phyloP scores from a whole-genome alignment of 2,113 vertebrate genomes.

The Limanda limanda region DNA sequence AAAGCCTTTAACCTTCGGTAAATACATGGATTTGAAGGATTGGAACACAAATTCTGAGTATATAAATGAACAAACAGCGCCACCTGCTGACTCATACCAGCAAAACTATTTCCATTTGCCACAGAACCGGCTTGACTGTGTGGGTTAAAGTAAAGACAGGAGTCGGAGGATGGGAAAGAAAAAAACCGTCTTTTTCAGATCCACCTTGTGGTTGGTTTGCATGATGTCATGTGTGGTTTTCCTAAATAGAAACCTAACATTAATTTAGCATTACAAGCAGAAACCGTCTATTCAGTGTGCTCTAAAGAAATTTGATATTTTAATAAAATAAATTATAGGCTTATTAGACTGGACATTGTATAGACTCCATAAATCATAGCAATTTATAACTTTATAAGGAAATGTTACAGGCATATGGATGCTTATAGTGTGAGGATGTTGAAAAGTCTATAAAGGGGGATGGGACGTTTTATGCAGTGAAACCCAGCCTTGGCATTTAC shows the following conservation, averaged over 20 bases:
- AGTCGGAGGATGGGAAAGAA: neutral
- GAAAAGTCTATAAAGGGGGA: neutral
- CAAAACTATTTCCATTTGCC: constrained; percentile 1
- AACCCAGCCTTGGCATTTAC: too few relatives aligned
- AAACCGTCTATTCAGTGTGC: constrained; percentile 11
- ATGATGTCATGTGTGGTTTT: constrained; percentile 55
- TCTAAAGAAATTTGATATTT: constrained; percentile 14
- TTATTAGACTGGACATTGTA: constrained; percentile 8
- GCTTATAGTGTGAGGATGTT: neutral
- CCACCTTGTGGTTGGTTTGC: constrained; percentile 33
- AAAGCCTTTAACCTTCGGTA: neutral
- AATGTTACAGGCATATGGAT: neutral
- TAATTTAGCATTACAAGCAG: constrained; percentile 45
- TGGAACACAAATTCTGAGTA: neutral
- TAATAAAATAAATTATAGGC: constrained; percentile 31
- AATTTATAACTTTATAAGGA: constrained; percentile 4
- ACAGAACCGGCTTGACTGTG: neutral
- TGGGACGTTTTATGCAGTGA: too few relatives aligned
- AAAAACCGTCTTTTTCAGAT: constrained; percentile 16
- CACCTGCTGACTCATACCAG: constrained; percentile 14
- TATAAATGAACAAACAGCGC: constrained; percentile 7
- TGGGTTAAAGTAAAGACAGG: neutral
- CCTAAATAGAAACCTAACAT: constrained; percentile 58
- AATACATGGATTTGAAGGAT: neutral
- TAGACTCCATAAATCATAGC: neutral